Evolutionary conservation across 2,113 vertebrate species (phyloP).

Genomic region (Myotis lucifugus): DNA sequence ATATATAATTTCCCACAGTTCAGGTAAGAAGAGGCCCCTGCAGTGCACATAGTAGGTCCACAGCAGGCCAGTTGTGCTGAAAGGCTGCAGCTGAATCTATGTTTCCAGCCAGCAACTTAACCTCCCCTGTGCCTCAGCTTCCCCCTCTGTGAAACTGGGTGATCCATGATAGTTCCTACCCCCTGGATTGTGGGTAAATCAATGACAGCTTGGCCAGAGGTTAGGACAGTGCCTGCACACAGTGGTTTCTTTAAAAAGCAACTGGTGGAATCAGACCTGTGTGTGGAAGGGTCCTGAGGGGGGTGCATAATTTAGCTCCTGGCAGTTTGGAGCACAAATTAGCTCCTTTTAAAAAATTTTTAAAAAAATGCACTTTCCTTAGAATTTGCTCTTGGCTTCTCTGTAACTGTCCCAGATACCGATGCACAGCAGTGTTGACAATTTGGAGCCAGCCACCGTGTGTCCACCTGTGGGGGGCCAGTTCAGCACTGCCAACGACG

Average conservation of each 20-base stretch:
- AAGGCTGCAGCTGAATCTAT: not conserved
- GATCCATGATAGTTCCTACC: fast-evolving
- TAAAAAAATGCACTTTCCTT: not conserved
- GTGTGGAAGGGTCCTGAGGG: not conserved
- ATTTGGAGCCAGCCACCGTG: fast-evolving
- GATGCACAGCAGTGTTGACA: not conserved
- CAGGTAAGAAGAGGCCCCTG: not conserved
- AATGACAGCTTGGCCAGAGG: not conserved
- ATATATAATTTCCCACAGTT: not conserved
- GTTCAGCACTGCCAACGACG: fast-evolving
- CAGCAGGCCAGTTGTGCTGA: too few relatives aligned
- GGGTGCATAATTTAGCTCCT: not conserved
- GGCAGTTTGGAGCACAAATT: not conserved
- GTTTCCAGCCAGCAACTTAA: too few relatives aligned
- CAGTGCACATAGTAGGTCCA: not conserved
- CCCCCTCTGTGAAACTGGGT: not conserved
- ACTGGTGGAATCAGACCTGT: not conserved
- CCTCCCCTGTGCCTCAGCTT: not conserved
- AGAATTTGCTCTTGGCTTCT: not conserved
- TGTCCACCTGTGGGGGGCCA: not conserved
- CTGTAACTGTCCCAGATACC: not conserved
- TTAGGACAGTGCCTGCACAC: not conserved
- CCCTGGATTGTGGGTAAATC: not conserved
- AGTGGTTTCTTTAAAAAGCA: not conserved
- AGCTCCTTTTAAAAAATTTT: not conserved